Evolutionary conservation across 1,140 invertebrate genomes (phyloP), one percentile per base, ranked within the genome.

Genomic region (Ylistrum balloti): DNA sequence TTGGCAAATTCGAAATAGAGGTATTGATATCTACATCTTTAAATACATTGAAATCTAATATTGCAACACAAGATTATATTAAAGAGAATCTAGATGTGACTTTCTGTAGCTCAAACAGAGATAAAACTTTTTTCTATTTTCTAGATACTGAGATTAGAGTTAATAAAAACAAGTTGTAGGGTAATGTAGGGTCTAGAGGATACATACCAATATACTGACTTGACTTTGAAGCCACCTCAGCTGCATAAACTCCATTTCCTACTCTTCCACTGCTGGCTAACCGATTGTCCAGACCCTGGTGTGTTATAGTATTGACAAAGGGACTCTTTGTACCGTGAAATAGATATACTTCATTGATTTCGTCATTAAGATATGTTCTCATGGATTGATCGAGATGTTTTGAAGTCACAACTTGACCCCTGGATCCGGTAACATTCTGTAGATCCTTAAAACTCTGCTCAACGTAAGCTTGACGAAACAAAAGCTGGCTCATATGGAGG

Each of bases 331-430:
- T 91, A 17, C 88, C 90, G 85, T 91, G 90, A 20, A 91, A 91
- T 0, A 91, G n/a, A 86, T 87, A 91, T 17, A 41, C 34, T 41
- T 91, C 90, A 33, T 91, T 91, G 17, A 91, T 89, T 33, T 89
- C 88, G 28, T 85, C 33, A 33, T 91, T 38, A 22, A 89, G 41
- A 34, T 87, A 15, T 17, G 87, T 22, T 20, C 10, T 89, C 45
- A 87, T 41, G 0, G 85, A 13, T 17, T 74, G 33, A 33, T 91
- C 33, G 0, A 91, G 28, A 74, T 86, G 38, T 22, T 45, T 33
- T 48, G 74, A 74, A 0, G 33, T 28, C 0, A 20, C 33, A 0
- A 86, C 88, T 33, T n/a, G 85, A 28, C 90, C 90, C 22, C 45
- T 33, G 20, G 90, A 91, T 7, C 88, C 88, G n/a, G 32, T 56